Base-by-base conservation (phyloP, 2,888 invertebrate genomes). In the Synergus laeviventris region DNA sequence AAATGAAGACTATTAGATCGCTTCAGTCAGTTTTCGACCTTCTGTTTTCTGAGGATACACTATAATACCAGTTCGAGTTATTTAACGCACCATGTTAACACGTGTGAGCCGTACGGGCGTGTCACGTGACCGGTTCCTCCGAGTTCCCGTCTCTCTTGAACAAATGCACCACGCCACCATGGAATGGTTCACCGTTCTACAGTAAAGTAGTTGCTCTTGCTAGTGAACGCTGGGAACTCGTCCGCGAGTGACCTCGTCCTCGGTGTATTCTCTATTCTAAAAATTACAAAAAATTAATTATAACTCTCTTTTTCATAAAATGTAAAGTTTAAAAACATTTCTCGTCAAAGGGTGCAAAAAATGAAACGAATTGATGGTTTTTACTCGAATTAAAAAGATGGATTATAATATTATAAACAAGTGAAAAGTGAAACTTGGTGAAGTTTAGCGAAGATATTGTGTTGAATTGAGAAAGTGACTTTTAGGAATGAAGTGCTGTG, bases 41-140 rank as follows among this genome's bases (percentile, higher is more conserved):
- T 39, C 14, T 62, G 36, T 62, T 62, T 62, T 36, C 38, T 38
- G 62, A 18, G 62, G 38, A 62, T 62, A 38, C n/a, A 38, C 36
- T 38, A 62, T 62, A 62, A 62, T 62, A 62, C 62, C 36, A 38
- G 24, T 49, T 24, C 49, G 45, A 70, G 70, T 70, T 70, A 70
- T 70, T 70, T 70, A 70, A 70, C 70, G 45, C 49, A 49, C 45
- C 31, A 42, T 70, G 70, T 70, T 70, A 70, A 70, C 70, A 70
- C 70, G 70, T 70, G 70, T 70, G 70, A 45, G 45, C 79, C 81
- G 82, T 79, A 82, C 82, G 81, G 78, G 73, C 75, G 80, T 78
- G 81, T 84, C 84, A 83, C 84, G 84, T 84, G 83, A 82, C 80
- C 39, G 75, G 78, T 78, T 79, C 82, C 77, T 66, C 66, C 31